Evolutionary conservation across 1,140 invertebrate genomes (phyloP), one percentile per base, ranked within the genome.

Genomic region (Drosophila equinoxialis): DNA sequence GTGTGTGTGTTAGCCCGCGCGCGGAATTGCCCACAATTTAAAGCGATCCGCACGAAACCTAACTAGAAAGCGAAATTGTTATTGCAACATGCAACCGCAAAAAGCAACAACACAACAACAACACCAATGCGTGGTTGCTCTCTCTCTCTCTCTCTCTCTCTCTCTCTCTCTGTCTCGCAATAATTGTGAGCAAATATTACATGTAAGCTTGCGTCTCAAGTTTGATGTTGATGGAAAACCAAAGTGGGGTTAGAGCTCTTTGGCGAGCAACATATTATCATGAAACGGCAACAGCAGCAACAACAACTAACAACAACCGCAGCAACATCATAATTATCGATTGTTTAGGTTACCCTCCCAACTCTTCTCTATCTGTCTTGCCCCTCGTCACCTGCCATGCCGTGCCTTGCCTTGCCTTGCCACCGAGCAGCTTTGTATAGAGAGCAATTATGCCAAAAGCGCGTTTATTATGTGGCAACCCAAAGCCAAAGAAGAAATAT

Each of bases 261-360:
- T 72, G 37, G 35, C 72, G 66, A 77, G 62, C 81, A 77, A 84
- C 77, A 77, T 39, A 13, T 39, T 39, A 39, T 77, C 81, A 70
- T 45, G 84, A 80, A 77, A 68, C 67, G 72, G 35, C 67, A 72
- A 60, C 57, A 59, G 8, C 55, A 42, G 42, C 42, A 45, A 37
- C 35, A 45, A 37, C 35, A 45, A 45, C 26, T 23, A 54, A 69
- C 71, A 81, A 71, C 71, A 68, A 57, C 37, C 45, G 45, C 45
- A 51, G 54, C 71, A 81, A 87, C 84, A 82, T 80, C 83, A 87
- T 87, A 83, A 87, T 87, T 87, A 89, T 87, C 77, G 84, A 87
- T 72, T 74, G 74, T 69, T 45, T 41, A 17, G 51, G 13, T 26
- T 23, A 8, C 42, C 8, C 58, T 6, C 20, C 30, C 30, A 30